phyloP scores from a whole-genome alignment of 2,888 invertebrate species.

The Epicampocera succincta region DNA sequence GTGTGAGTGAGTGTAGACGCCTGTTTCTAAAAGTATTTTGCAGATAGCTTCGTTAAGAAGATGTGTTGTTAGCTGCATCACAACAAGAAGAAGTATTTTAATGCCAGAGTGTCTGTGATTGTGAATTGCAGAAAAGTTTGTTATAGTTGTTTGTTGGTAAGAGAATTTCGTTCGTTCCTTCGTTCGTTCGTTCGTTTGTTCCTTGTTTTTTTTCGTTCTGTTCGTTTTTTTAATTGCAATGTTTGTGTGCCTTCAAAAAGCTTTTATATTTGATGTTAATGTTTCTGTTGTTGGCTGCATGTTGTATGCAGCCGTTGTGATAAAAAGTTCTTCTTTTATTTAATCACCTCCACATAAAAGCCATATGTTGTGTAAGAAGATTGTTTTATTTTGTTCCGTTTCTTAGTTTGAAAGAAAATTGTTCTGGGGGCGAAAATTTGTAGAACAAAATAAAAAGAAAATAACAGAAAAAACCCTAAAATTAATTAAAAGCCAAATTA shows the following conservation, averaged over 20 bases:
- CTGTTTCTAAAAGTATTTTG: constrained; percentile 37
- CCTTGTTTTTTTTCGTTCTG: too few relatives aligned
- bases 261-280: constrained; percentile 7
- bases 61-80: constrained; percentile 33
- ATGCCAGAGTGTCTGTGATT: constrained; percentile 14
- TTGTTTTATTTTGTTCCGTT: neutral
- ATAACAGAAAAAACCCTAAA: constrained; percentile 42
- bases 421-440: constrained; percentile 30
- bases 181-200: too few relatives aligned
- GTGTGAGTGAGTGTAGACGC: neutral
- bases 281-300: constrained; percentile 21
- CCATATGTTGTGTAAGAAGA: constrained; percentile 54
- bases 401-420: constrained; percentile 9
- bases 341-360: constrained; percentile 66
- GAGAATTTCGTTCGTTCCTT: neutral
- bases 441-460: neutral
- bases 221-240: constrained; percentile 25
- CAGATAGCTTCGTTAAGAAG: constrained; percentile 56
- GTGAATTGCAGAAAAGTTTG: constrained; percentile 28
- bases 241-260: constrained; percentile 11
- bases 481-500: constrained; percentile 69
- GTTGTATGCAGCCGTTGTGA: constrained; percentile 47
- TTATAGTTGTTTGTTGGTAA: constrained; percentile 37
- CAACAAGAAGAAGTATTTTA: constrained; percentile 8
- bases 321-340: constrained; percentile 63